Base-by-base conservation (phyloP, 2,888 invertebrate genomes). In the Pemphredon lugubris region DNA sequence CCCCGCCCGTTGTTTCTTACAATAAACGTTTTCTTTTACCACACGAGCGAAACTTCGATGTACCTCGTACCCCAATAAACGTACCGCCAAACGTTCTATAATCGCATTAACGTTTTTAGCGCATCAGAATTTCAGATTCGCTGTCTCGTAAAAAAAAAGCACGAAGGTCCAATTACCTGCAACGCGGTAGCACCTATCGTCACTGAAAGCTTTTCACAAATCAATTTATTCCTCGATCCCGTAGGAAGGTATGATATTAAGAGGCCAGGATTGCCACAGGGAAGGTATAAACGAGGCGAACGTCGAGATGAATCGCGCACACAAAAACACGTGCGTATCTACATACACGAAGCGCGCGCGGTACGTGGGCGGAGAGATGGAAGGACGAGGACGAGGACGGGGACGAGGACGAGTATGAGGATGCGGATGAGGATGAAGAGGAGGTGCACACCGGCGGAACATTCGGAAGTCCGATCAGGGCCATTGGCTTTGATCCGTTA, bases 401-500 rank as follows among this genome's bases (percentile, higher is more conserved):
- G n/a, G n/a, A n/a, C n/a, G n/a, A n/a, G n/a, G n/a, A n/a, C n/a
- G n/a, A n/a, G n/a, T n/a, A n/a, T n/a, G n/a, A n/a, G n/a, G n/a
- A n/a, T n/a, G n/a, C n/a, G n/a, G n/a, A n/a, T n/a, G n/a, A n/a
- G n/a, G n/a, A n/a, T n/a, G n/a, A n/a, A n/a, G 44, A 16, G 48
- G 66, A 26, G 66, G 53, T 60, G 54, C 53, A 57, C 57, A 57
- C 16, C 39, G 66, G 23, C 34, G 66, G 60, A 71, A 80, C 73
- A 74, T 82, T 84, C 82, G 82, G 77, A 83, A 82, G 81, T 83
- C 82, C 83, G 81, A 82, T 79, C 80, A 73, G 71, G 64, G 61
- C 78, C 73, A 72, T 77, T 75, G 75, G 79, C 84, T 84, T 84
- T 84, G 85, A 84, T 84, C 81, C 78, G 74, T 83, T 79, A 74